Evolutionary conservation across 2,888 invertebrate genomes (phyloP).

Genomic region (Atrina japonica): DNA sequence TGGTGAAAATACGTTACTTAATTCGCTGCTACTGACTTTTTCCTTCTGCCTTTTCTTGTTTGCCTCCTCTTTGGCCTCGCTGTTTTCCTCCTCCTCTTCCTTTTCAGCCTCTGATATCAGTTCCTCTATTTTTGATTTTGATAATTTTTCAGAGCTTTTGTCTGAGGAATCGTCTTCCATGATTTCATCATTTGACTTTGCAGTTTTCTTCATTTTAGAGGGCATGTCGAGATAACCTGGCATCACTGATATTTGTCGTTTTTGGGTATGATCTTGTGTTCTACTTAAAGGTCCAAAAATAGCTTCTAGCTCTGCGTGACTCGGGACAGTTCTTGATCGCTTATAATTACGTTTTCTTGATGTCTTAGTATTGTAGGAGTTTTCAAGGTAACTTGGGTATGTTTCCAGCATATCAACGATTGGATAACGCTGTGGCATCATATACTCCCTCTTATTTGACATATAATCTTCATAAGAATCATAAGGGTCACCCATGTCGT

Average conservation of each 20-base stretch:
- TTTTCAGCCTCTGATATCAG: slow-evolving; percentile 35
- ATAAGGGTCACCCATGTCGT: too few species aligned
- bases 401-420: too few species aligned
- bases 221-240: neutral
- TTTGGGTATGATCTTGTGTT: slow-evolving; percentile 12
- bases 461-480: too few species aligned
- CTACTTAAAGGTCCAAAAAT: slow-evolving; percentile 43
- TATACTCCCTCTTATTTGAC: too few species aligned
- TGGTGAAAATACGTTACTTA: slow-evolving; percentile 28
- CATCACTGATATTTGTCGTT: slow-evolving; percentile 9
- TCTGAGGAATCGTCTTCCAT: neutral
- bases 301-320: slow-evolving; percentile 43
- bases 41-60: neutral
- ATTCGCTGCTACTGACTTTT: slow-evolving; percentile 7
- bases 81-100: slow-evolving; percentile 23
- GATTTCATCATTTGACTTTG: neutral
- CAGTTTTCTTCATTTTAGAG: neutral
- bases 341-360: slow-evolving; percentile 5
- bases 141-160: slow-evolving; percentile 10
- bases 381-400: too few species aligned
- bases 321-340: slow-evolving; percentile 28
- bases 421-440: too few species aligned
- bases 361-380: too few species aligned
- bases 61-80: slow-evolving; percentile 17
- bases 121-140: slow-evolving; percentile 35